These are phyloP conservation scores for Chondrilla cf. caribensis DNA, from an alignment of 37 sponge, comb jelly and placozoan species.

Conservation along the genomic window DNA sequence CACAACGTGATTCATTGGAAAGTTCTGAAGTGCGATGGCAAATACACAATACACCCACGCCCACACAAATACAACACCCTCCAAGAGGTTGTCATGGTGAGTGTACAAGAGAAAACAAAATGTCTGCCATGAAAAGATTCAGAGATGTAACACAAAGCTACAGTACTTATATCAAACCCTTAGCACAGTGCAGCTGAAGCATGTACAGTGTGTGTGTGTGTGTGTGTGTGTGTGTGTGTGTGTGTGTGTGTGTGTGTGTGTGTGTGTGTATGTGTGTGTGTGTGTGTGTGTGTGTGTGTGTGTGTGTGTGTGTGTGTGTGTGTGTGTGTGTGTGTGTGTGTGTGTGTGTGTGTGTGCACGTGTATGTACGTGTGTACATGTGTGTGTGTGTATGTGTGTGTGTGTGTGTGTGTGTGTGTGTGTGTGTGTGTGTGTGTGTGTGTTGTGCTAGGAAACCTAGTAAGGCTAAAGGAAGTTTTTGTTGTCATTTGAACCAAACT, in stretches of 20 bases:
- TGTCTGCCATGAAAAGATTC: too few relatives aligned
- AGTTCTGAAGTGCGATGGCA: slow-evolving; percentile 23
- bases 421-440: neutral
- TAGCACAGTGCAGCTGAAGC: too few relatives aligned
- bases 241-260: slow-evolving; percentile 10
- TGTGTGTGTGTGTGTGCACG: neutral
- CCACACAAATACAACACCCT: slow-evolving; percentile 59
- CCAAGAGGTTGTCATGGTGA: slow-evolving; percentile 55
- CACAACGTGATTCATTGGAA: slow-evolving; percentile 7
- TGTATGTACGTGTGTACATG: neutral
- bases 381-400: neutral
- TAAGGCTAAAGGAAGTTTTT: too few relatives aligned
- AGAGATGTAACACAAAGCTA: too few relatives aligned
- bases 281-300: slow-evolving; percentile 1
- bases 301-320: slow-evolving; percentile 7
- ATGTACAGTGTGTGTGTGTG: too few relatives aligned
- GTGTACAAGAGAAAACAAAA: too few relatives aligned
- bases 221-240: slow-evolving; percentile 12
- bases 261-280: slow-evolving; percentile 14
- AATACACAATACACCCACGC: slow-evolving; percentile 66
- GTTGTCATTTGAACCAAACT: too few relatives aligned
- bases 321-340: neutral
- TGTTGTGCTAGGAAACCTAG: too few relatives aligned
- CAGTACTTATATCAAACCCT: too few relatives aligned
- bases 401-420: neutral